phyloP scores from a whole-genome alignment of 2,113 vertebrate species.

The Tauraco erythrolophus region DNA sequence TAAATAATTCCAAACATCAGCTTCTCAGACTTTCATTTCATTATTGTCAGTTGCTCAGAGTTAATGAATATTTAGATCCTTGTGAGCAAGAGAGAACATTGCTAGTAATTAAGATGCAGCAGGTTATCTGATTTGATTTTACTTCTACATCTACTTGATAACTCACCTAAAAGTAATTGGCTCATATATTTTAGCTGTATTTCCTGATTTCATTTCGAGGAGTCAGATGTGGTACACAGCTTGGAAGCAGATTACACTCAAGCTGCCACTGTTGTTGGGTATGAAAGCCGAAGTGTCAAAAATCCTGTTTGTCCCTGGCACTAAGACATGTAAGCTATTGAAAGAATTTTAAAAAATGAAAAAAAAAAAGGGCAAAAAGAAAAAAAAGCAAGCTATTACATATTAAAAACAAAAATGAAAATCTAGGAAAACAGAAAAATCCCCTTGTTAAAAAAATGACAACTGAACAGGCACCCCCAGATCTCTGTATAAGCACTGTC shows the following conservation, averaged over 20 bases:
- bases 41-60: slow-evolving; percentile 51
- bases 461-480: background rate
- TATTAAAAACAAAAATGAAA: background rate
- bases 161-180: background rate
- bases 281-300: background rate
- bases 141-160: slow-evolving; percentile 14
- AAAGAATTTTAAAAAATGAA: background rate
- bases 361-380: background rate
- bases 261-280: background rate
- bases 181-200: background rate
- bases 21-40: background rate
- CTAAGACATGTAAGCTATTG: background rate
- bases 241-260: background rate
- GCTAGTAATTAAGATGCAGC: slow-evolving; percentile 42
- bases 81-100: background rate
- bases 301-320: background rate
- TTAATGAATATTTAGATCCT: slow-evolving; percentile 55
- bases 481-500: background rate
- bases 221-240: background rate
- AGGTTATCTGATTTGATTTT: slow-evolving; percentile 38
- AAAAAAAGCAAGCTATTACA: background rate
- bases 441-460: background rate
- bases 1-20: slow-evolving; percentile 7
- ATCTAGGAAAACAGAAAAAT: background rate
- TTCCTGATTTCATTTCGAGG: background rate